Evolutionary conservation across 2,113 vertebrate species (phyloP).

Genomic region (Petrocephalus zakoni): DNA sequence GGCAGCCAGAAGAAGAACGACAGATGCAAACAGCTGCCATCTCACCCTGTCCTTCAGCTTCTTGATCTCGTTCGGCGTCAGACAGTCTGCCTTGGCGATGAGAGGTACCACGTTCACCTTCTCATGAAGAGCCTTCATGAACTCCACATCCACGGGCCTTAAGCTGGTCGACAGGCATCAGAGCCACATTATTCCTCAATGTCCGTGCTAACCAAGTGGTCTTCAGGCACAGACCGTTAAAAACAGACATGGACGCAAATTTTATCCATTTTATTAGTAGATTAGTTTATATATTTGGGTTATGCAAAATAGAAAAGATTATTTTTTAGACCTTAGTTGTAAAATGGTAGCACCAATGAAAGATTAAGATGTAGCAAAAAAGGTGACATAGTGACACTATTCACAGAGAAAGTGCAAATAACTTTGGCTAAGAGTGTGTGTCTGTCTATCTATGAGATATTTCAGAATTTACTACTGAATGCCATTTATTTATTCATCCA

Average conservation of each 20-base stretch:
- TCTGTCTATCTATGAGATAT: not conserved
- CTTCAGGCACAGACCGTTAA: not conserved
- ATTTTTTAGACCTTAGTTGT: not conserved
- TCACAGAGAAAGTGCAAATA: not conserved
- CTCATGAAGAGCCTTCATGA: constrained; percentile 96
- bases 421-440: not conserved
- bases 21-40: not conserved
- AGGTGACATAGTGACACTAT: not conserved
- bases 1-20: not conserved
- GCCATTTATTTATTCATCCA: not conserved
- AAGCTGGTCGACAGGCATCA: constrained; percentile 56
- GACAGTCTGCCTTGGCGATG: constrained; percentile 92
- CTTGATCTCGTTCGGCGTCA: constrained; percentile 86
- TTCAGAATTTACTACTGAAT: not conserved
- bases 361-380: not conserved
- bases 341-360: not conserved
- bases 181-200: not conserved
- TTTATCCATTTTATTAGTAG: not conserved
- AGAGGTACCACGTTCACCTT: constrained; percentile 96
- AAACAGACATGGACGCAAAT: not conserved
- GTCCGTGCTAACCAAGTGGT: not conserved
- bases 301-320: not conserved
- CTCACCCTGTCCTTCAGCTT: constrained; percentile 95
- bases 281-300: not conserved
- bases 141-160: constrained; percentile 90